These are phyloP conservation scores for Meganola albula DNA, from an alignment of 2,888 invertebrate species.

Conservation along the genomic window DNA sequence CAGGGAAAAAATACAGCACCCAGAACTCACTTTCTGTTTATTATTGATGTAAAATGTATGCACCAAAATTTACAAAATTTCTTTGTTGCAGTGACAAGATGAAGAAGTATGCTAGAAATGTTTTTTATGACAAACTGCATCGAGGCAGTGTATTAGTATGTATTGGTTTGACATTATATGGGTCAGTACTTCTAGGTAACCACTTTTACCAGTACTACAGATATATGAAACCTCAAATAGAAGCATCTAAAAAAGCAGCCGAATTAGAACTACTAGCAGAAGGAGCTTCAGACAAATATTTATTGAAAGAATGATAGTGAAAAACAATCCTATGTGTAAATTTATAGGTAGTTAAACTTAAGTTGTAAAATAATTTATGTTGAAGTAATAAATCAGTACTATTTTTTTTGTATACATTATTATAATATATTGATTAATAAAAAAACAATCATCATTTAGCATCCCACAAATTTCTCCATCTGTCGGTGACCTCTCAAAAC, in stretches of 20 bases:
- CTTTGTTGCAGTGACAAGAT: slow-evolving; percentile 43
- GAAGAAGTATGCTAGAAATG: slow-evolving; percentile 60
- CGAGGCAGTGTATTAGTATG: slow-evolving; percentile 64
- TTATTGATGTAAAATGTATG: too few species aligned
- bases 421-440: too few species aligned
- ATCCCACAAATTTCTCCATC: too few species aligned
- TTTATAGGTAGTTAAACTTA: slow-evolving; percentile 23
- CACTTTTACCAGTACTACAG: slow-evolving; percentile 62
- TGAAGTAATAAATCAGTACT: slow-evolving; percentile 29
- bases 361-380: slow-evolving; percentile 32
- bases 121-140: slow-evolving; percentile 68
- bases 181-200: slow-evolving; percentile 46
- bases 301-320: slow-evolving; percentile 30
- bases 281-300: slow-evolving; percentile 61
- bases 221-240: slow-evolving; percentile 60
- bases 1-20: too few species aligned
- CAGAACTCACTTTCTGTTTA: too few species aligned
- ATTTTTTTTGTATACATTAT: too few species aligned
- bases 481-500: too few species aligned
- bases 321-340: slow-evolving; percentile 12
- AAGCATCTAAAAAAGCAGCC: slow-evolving; percentile 50
- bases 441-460: too few species aligned
- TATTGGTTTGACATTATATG: slow-evolving; percentile 59
- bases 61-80: too few species aligned
- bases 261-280: slow-evolving; percentile 68